Base-by-base conservation (phyloP, 2,888 invertebrate genomes). In the Heliconius ethilla region DNA sequence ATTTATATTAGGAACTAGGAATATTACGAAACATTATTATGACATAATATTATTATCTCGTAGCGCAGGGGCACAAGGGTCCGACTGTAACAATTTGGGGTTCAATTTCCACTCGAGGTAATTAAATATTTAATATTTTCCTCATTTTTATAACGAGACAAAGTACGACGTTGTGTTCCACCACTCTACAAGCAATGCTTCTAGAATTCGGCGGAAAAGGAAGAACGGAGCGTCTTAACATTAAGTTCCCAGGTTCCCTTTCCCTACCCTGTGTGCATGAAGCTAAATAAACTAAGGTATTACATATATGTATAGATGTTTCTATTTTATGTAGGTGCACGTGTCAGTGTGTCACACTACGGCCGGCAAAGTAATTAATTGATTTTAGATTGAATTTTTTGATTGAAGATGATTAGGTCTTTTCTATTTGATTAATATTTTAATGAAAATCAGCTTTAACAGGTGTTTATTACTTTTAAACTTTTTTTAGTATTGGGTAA, bases 401-500 rank as follows among this genome's bases (percentile, higher is more conserved):
- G 67, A 67, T 67, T 67, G 37, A 67, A 67, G 37, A 37, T n/a
- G 67, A 67, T 67, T n/a, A 33, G 66, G 18, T 66, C 13, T 67
- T 67, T 67, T 37, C 37, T 67, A 40, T 40, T 40, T 69, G 40
- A 40, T 40, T 6, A 69, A 69, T 40, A 69, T 15, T 67, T 69
- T 25, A 40, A 40, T 40, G 40, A 15, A 69, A 69, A 69, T 69
- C 67, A 40, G 7, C 25, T 69, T 40, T 13, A 67, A 67, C 33
- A 67, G 67, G 67, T 40, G 25, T 13, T 37, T 67, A 5, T 33
- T 67, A 29, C n/a, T 67, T 37, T 37, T 22, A 51, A 51, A n/a
- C 9, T 22, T 37, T 37, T 11, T 18, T 29, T 10, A 22, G 6
- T 22, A 10, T 37, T 37, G 7, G 18, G 27, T 55, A 55, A 22